phyloP scores from a whole-genome alignment of 1,140 invertebrate species.

The Caenorhabditis latens region DNA sequence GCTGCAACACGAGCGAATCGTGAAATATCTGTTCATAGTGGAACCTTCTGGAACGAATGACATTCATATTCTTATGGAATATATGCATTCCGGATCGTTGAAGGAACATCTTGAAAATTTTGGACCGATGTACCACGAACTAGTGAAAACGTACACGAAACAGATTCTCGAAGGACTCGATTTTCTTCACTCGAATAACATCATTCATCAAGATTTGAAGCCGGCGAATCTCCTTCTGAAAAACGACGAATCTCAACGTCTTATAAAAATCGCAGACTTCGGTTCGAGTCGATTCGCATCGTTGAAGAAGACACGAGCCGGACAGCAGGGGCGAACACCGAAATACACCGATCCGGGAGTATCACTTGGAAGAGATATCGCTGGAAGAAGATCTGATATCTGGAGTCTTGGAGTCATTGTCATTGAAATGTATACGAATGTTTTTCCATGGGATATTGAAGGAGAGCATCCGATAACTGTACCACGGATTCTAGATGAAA shows the following conservation, averaged over 20 bases:
- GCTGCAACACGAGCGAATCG: slow-evolving; percentile 13
- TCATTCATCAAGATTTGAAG: slow-evolving; percentile 80
- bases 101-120: slow-evolving; percentile 78
- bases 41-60: slow-evolving; percentile 74
- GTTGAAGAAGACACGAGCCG: not conserved
- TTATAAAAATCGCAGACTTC: slow-evolving; percentile 79
- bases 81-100: slow-evolving; percentile 79
- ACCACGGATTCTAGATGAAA: slow-evolving; percentile 6
- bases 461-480: slow-evolving; percentile 39
- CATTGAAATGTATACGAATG: slow-evolving; percentile 55
- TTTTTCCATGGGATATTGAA: slow-evolving; percentile 23
- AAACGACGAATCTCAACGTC: slow-evolving; percentile 73
- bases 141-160: slow-evolving; percentile 78
- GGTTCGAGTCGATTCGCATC: slow-evolving; percentile 71
- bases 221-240: slow-evolving; percentile 79
- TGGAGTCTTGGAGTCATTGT: slow-evolving; percentile 73
- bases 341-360: slow-evolving; percentile 28
- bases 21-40: slow-evolving; percentile 21
- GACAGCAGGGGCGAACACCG: not conserved
- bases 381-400: slow-evolving; percentile 79
- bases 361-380: slow-evolving; percentile 70
- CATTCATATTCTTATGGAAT: slow-evolving; percentile 79
- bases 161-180: slow-evolving; percentile 78
- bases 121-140: slow-evolving; percentile 77
- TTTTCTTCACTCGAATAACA: slow-evolving; percentile 79